phyloP scores from a whole-genome alignment of 2,888 invertebrate species.

The Galeruca laticollis region DNA sequence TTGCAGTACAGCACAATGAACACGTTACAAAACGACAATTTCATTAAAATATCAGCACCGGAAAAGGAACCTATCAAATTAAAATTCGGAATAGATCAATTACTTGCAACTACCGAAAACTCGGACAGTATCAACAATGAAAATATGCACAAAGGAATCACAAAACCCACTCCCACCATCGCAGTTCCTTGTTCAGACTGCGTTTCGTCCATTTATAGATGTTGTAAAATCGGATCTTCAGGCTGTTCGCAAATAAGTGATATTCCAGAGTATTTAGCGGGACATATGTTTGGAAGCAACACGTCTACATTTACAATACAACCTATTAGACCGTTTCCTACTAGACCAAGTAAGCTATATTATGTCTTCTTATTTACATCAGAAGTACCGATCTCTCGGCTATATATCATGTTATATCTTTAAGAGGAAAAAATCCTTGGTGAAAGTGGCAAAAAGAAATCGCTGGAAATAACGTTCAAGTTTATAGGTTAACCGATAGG shows the following conservation, averaged over 20 bases:
- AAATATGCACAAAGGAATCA: constrained; percentile 24
- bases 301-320: constrained; percentile 58
- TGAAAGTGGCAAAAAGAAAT: too few relatives aligned
- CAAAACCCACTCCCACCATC: constrained; percentile 60
- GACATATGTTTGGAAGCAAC: constrained; percentile 43
- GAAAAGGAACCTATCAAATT: constrained; percentile 57
- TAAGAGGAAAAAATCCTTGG: too few relatives aligned
- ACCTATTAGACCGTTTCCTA: constrained; percentile 65
- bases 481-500: too few relatives aligned
- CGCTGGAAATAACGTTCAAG: too few relatives aligned
- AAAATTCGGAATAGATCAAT: constrained; percentile 80
- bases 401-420: too few relatives aligned
- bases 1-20: constrained; percentile 5
- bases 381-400: too few relatives aligned
- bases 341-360: constrained; percentile 58
- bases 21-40: constrained; percentile 16
- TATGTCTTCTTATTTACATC: too few relatives aligned
- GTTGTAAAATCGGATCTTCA: constrained; percentile 67
- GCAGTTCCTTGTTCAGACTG: constrained; percentile 74
- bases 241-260: constrained; percentile 45
- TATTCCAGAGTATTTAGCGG: constrained; percentile 36
- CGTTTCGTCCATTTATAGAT: constrained; percentile 74
- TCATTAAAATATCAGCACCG: constrained; percentile 27
- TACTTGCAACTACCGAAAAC: constrained; percentile 66
- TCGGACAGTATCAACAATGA: constrained; percentile 13